Conservation (phyloP, 1,140 invertebrate species). For the Nasonia giraulti region DNA sequence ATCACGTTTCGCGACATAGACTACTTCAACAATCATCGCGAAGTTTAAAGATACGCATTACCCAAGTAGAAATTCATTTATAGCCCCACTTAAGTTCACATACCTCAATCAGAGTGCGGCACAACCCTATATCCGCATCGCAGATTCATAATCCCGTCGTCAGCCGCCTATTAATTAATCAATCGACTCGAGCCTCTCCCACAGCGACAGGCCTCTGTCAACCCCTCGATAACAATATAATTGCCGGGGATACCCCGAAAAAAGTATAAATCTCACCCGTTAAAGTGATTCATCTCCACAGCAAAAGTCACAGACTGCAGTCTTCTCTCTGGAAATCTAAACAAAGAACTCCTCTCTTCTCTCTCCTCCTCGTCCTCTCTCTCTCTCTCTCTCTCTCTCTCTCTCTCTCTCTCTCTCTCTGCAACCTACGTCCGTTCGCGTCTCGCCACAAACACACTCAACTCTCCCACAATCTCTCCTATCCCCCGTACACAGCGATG, state of each 20-base stretch:
- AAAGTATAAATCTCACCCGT: slow-evolving; percentile 19
- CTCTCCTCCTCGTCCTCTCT: neutral
- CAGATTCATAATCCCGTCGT: no score
- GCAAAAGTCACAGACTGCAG: neutral
- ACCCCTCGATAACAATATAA: no score
- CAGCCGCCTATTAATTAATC: neutral
- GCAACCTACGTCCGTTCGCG: neutral
- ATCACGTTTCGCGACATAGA: no score
- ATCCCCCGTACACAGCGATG: neutral
- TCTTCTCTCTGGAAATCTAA: slow-evolving; percentile 4
- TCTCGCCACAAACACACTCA: neutral
- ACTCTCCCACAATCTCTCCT: neutral
- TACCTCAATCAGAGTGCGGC: no score
- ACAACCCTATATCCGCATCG: no score
- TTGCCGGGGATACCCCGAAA: neutral
- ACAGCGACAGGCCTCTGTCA: no score
- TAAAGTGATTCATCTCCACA: slow-evolving; percentile 11
- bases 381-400: no score
- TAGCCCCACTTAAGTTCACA: no score
- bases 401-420: no score
- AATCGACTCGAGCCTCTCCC: neutral
- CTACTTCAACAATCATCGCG: no score
- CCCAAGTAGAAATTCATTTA: no score
- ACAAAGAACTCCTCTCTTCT: slow-evolving; percentile 16
- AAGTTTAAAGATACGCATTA: no score